Evolutionary conservation across 1,140 invertebrate genomes (phyloP), one percentile per base, ranked within the genome.

Genomic region (Nixonia krombeini): DNA sequence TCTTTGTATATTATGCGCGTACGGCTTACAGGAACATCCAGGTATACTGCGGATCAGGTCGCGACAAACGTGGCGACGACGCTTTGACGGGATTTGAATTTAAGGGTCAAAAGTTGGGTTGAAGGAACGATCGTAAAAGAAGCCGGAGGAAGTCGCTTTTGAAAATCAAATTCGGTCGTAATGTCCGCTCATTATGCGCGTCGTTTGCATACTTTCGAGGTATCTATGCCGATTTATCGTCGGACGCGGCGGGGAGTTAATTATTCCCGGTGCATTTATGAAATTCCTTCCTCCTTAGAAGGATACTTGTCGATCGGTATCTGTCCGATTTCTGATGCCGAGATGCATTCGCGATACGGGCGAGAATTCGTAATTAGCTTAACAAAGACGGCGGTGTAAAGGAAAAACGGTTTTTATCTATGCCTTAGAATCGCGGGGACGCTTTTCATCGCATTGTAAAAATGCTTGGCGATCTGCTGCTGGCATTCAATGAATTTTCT

Each of bases 161-260:
- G 59, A 67, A 42, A 62, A 61, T 68, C 47, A 44, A 52, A 35
- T 52, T 61, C 52, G 46, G 52, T 57, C 47, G 35, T 41, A 62
- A 68, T 57, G 57, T 68, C 57, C 57, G 57, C 29, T 59, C 53
- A 59, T 66, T 66, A 66, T 58, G 52, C 55, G 50, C 42, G 44
- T 44, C 28, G 31, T 55, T 38, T 31, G 44, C 49, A 31, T 46
- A 28, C 46, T 68, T 61, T 62, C 28, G 15, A 52, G 41, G 42
- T 55, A 66, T 66, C 53, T 40, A 31, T 33, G 42, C 28, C 53
- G 37, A 65, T 66, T 66, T 56, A 63, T 63, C 61, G 16, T 17
- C 29, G 23, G 37, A 63, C 61, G 63, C 47, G 18, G 38, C 15
- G 28, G 49, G 16, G 21, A 23, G 26, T 42, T 53, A 15, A 51